A percentile compares a stretch with the other conserved stretches of the same genome.
Evolutionary conservation across 2,888 invertebrate genomes (phyloP).

Genomic region (Drosophila infuscata): DNA sequence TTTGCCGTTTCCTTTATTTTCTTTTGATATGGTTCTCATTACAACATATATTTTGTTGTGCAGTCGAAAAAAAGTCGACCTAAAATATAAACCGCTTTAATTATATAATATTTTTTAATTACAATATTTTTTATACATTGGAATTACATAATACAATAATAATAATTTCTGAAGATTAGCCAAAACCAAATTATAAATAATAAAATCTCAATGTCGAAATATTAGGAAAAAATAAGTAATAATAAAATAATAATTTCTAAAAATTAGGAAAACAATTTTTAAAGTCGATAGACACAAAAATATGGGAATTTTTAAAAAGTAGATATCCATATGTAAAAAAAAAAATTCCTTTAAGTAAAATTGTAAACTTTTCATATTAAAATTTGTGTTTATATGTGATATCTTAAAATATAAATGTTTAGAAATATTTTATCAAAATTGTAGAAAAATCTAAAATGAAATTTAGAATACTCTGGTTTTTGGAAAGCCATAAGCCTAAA

Average conservation of each 20-base stretch:
- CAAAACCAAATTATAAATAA: neutral
- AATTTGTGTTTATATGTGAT: neutral
- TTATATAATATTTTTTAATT: no score
- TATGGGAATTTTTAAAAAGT: neutral
- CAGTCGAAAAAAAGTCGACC: neutral
- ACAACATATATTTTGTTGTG: constrained; percentile 8
- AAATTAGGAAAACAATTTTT: no score
- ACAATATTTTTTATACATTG: no score
- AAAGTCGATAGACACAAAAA: neutral
- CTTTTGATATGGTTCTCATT: constrained; percentile 12
- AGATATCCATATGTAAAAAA: neutral
- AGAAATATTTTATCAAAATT: neutral
- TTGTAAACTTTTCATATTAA: neutral
- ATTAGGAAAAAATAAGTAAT: neutral
- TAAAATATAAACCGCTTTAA: neutral
- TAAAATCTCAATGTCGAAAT: neutral
- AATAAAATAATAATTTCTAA: neutral
- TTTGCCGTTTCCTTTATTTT: constrained; percentile 18
- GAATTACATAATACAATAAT: neutral
- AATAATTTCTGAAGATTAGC: neutral
- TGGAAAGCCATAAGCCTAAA: no score
- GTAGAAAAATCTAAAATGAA: neutral
- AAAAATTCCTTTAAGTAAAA: neutral
- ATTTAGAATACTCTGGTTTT: neutral
- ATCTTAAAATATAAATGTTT: neutral